These are phyloP conservation scores for Diogma glabrata DNA, from an alignment of 2,888 invertebrate species.

Conservation along the genomic window DNA sequence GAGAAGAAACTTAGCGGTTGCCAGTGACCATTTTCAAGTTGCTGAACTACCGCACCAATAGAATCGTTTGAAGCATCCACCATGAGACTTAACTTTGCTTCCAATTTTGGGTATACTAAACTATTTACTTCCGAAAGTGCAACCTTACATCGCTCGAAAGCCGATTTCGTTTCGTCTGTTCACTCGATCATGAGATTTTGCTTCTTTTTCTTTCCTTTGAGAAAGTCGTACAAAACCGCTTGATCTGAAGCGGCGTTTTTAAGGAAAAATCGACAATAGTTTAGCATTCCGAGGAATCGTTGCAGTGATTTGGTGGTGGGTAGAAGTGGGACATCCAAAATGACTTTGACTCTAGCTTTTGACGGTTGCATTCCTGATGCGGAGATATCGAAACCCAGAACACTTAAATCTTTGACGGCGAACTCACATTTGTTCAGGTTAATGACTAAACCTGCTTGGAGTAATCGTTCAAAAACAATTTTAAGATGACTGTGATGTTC, in stretches of 20 bases:
- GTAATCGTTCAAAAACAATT: conserved; percentile 1
- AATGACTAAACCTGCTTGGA: background rate
- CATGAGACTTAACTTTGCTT: background rate
- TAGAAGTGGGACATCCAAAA: background rate
- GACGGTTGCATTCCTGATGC: background rate
- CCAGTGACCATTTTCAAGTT: background rate
- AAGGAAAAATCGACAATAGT: background rate
- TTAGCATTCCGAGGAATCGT: background rate
- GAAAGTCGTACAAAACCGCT: too few relatives aligned
- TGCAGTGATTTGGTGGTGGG: background rate
- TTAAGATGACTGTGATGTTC: conserved; percentile 5
- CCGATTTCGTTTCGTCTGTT: too few relatives aligned
- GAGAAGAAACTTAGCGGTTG: too few relatives aligned
- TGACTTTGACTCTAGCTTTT: background rate
- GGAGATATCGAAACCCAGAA: background rate
- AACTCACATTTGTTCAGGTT: background rate
- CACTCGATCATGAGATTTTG: too few relatives aligned
- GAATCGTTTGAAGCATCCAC: background rate
- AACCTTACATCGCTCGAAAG: too few relatives aligned
- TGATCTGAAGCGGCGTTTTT: background rate
- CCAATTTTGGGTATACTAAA: too few relatives aligned
- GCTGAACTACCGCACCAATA: background rate
- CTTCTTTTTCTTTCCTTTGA: too few relatives aligned
- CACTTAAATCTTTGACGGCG: background rate
- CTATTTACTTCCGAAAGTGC: too few relatives aligned